These are phyloP conservation scores for Vulpes ferrilata DNA, from an alignment of 2,113 vertebrate genomes.

Conservation along the genomic window DNA sequence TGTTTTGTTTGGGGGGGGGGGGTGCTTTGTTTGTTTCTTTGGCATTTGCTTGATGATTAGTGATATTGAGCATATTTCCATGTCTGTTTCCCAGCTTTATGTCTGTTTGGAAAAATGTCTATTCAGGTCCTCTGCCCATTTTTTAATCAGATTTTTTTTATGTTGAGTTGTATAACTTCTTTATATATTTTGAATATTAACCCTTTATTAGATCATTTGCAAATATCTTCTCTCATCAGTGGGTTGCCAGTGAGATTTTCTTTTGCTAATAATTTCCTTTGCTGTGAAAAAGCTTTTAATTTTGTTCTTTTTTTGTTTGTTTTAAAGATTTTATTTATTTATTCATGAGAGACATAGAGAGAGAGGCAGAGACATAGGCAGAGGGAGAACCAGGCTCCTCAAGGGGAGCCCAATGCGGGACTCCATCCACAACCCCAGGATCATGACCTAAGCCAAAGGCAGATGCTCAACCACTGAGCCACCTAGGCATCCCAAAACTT, in stretches of 20 bases:
- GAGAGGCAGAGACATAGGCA: no score
- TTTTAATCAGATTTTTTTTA: background rate
- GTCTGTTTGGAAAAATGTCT: background rate
- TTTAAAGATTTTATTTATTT: no score
- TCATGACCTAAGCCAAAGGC: no score
- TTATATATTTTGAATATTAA: background rate
- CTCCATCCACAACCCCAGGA: no score
- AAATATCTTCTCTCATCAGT: background rate
- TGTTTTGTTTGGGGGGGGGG: background rate
- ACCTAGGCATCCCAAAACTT: background rate
- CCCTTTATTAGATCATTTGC: background rate
- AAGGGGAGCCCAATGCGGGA: no score
- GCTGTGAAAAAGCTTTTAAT: background rate
- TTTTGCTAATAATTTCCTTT: background rate
- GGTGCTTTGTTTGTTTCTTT: background rate
- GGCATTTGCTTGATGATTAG: background rate
- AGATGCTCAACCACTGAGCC: no score
- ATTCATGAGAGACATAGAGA: no score
- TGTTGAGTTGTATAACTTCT: background rate
- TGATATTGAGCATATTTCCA: background rate
- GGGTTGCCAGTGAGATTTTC: background rate
- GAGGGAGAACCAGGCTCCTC: no score
- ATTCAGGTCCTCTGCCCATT: background rate
- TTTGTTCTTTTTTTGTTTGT: background rate
- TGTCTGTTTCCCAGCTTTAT: background rate